Evolutionary conservation across 2,888 invertebrate genomes (phyloP).

Genomic region (Agrotis ipsilon): DNA sequence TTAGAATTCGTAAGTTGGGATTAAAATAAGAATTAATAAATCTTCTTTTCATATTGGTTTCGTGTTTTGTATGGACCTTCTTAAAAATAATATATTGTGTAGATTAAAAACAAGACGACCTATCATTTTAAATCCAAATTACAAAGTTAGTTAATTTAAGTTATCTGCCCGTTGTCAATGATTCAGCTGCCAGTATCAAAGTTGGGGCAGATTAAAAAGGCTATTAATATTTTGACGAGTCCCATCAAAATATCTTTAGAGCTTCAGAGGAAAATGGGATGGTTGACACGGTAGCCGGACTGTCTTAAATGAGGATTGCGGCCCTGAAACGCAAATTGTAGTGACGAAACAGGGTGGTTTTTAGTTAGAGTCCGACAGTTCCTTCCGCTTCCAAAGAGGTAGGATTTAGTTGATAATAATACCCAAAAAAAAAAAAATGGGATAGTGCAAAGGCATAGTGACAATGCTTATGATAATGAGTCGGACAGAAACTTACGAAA

Average conservation of each 20-base stretch:
- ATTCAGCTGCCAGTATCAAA: slow-evolving; percentile 25
- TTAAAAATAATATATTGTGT: slow-evolving; percentile 5
- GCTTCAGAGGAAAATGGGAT: no score
- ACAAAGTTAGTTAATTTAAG: slow-evolving; percentile 35
- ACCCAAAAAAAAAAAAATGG: background rate
- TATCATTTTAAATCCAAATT: slow-evolving; percentile 7
- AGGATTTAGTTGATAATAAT: no score
- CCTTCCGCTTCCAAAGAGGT: no score
- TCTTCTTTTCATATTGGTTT: slow-evolving; percentile 10
- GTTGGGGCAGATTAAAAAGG: slow-evolving; percentile 15
- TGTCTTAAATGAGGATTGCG: no score
- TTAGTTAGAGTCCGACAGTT: no score
- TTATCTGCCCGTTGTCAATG: slow-evolving; percentile 17
- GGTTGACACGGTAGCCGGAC: no score
- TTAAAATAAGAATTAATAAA: no score
- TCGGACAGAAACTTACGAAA: slow-evolving; percentile 44
- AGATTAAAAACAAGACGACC: slow-evolving; percentile 21
- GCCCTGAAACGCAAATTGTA: no score
- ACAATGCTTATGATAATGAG: slow-evolving; percentile 61
- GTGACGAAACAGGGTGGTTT: no score
- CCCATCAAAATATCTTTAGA: slow-evolving; percentile 12
- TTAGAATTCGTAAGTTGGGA: no score
- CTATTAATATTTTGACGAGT: slow-evolving; percentile 10
- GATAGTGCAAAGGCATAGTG: slow-evolving; percentile 29
- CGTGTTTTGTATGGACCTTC: background rate